Conservation (phyloP, 2,113 vertebrate species). For the Hydrolagus affinis region DNA sequence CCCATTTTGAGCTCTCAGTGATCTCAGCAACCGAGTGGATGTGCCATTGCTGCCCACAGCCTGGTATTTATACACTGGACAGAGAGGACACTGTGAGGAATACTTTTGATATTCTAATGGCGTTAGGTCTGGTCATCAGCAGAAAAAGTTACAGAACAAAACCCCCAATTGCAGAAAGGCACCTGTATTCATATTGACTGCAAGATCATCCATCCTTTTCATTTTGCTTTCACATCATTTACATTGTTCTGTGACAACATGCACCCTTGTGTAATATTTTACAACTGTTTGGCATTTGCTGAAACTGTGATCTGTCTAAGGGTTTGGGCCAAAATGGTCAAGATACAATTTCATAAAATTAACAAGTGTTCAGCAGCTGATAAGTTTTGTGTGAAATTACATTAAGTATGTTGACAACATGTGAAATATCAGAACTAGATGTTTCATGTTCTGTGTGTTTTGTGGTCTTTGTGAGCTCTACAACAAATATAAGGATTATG, state of each 20-base stretch:
- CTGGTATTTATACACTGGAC: conserved; percentile 1
- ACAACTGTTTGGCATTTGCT: too few relatives aligned
- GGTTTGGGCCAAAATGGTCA: too few relatives aligned
- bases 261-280: too few relatives aligned
- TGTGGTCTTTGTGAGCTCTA: too few relatives aligned
- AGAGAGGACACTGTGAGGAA: background rate
- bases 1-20: conserved; percentile 17
- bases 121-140: background rate
- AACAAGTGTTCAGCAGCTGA: too few relatives aligned
- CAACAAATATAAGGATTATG: too few relatives aligned
- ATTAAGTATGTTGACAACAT: too few relatives aligned
- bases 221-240: background rate
- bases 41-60: background rate
- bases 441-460: too few relatives aligned
- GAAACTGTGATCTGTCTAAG: too few relatives aligned
- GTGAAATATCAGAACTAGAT: too few relatives aligned
- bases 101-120: conserved; percentile 19
- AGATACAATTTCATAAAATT: too few relatives aligned
- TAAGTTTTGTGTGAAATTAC: too few relatives aligned
- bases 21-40: background rate
- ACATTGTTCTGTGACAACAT: background rate
- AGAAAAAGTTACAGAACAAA: background rate
- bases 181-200: background rate
- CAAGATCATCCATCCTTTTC: background rate
- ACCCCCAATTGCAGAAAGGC: background rate